Evolutionary conservation across 2,888 invertebrate genomes (phyloP), one percentile per base, ranked within the genome.

Genomic region (Carcina quercana): DNA sequence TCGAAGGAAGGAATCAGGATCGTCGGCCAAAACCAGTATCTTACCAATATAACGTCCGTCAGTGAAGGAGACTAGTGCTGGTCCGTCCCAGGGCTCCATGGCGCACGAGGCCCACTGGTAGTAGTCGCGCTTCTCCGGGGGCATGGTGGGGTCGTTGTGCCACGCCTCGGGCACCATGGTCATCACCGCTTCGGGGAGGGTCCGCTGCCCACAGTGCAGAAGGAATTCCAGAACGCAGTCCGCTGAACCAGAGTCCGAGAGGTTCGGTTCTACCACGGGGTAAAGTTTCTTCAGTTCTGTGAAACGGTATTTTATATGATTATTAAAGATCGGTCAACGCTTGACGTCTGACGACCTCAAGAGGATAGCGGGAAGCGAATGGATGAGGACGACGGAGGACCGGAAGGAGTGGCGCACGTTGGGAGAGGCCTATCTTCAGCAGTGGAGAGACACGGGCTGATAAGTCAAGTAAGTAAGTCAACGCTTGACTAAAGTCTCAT

Each of bases 11-110:
- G 17, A 17, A 17, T 5, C 17, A 17, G 7, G 17, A n/a, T n/a
- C 17, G 17, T 7, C 17, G 17, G 17, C 7, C 17, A 25, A 17
- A 20, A 45, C 69, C n/a, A n/a, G n/a, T n/a, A n/a, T n/a, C n/a
- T 63, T 25, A 84, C 94, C 99, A 57, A 99, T 94, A 64, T 95
- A 98, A 15, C 98, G 91, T 15, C 99, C 99, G 78, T 99, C 99
- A 28, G 97, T 97, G 76, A 99, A 99, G 0, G 98, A 96, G 34
- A 99, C 88, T 39, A 99, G 84, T 1, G 99, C 99, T 1, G 95
- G 94, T 15, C 99, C 99, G 74, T 99, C 99, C 99, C 99, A 99
- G 0, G 99, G 98, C 69, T 99, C 99, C 98, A 99, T 99, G 11
- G 92, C 94, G 61, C 94, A 98, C 0, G 97, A 93, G 8, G 97